These are phyloP conservation scores for Ailurus styani DNA, from an alignment of 2,113 vertebrate genomes.

Conservation along the genomic window DNA sequence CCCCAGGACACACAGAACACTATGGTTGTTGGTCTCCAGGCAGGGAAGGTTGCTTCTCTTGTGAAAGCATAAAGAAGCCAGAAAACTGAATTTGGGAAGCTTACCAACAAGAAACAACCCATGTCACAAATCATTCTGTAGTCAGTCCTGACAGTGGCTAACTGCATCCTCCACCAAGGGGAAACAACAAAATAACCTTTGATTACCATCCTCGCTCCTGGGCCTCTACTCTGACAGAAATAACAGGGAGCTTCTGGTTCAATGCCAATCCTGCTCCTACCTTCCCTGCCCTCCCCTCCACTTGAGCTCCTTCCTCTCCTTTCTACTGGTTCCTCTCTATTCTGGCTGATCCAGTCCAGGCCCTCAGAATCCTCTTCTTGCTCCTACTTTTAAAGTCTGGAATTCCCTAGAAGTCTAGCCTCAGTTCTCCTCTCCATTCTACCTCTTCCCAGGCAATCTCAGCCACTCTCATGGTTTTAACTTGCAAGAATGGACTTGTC, in stretches of 20 bases:
- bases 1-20: not conserved
- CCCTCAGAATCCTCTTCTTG: not conserved
- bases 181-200: not conserved
- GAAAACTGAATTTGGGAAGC: not conserved
- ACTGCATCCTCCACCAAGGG: not conserved
- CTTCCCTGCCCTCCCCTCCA: not conserved
- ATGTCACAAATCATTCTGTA: not conserved
- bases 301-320: not conserved
- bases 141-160: not conserved
- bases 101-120: not conserved
- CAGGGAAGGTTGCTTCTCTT: not conserved
- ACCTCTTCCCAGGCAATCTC: not conserved
- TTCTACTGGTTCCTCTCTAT: not conserved
- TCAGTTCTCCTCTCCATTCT: not conserved
- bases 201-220: not conserved
- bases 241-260: not conserved
- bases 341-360: not conserved
- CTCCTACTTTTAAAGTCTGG: not conserved
- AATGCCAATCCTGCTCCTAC: not conserved
- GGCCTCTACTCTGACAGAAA: not conserved
- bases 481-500: not conserved
- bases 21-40: not conserved
- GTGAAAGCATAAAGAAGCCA: not conserved
- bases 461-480: not conserved
- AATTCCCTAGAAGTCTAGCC: not conserved